Evolutionary conservation across 92 coral and sea anemone species (phyloP), one percentile per base, ranked within the genome.

Genomic region (Diadumene lineata): DNA sequence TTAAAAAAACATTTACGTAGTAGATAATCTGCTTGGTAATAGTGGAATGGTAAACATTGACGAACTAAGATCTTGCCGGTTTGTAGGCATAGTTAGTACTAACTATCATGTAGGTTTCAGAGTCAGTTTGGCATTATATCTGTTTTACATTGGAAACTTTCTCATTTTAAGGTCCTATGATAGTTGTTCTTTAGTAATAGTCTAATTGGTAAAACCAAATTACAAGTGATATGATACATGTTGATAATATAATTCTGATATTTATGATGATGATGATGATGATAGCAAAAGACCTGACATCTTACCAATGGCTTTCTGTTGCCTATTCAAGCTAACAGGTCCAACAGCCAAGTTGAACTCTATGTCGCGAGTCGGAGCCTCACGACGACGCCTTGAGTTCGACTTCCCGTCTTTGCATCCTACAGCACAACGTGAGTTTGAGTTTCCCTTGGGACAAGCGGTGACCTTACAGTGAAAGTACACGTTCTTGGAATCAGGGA

Each of bases 391-490:
- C 21, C 79, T 60, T 22, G 74, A 26, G 31, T 18, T 64, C 28
- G 75, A 72, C n/a, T 58, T 74, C 1, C 17, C 72, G 24, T 50
- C 50, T 68, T 77, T 50, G 26, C 88, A 87, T 27, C 92, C 92
- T 33, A 66, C 62, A 34, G 83, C 88, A 34, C 92, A 87, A 50
- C 82, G 85, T 7, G 92, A 87, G 55, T 78, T 72, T 24, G 64
- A 23, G 13, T 87, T 78, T 11, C 82, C 81, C 3, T 67, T 21
- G 33, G 84, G 90, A 63, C 97, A 91, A 1, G 90, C 97, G 17
- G 78, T 60, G 60, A 91, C 78, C 43, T 74, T 72, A 26, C 97
- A 91, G 67, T 91, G 97, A 16, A 91, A 75, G 70, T 81, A 91
- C 17, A 91, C 92, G 60, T 87, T 76, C 2, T 73, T 44, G 8